Evolutionary conservation across 2,888 invertebrate species (phyloP), one percentile per base, ranked within the genome.

Genomic region (Pristionchus arcanus): DNA sequence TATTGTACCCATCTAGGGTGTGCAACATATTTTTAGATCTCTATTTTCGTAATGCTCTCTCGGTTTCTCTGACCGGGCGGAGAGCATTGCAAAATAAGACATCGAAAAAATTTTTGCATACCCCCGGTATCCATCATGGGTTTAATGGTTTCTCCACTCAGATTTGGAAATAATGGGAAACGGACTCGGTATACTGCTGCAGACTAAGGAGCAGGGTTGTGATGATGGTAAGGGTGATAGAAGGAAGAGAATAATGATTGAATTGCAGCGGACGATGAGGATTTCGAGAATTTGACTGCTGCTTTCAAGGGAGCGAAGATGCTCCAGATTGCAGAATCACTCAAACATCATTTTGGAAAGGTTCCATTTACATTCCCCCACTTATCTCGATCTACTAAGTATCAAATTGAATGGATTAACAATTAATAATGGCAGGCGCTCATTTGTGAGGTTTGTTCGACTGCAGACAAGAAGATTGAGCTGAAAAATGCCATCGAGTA

Each of bases 401-500:
- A 25, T 9, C n/a, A n/a, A 49, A 25, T 55, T 55, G 31, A 84
- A 28, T 53, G 55, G 15, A 19, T 28, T 25, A 55, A 19, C 19
- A 9, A 53, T 37, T 5, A 37, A 19, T 25, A n/a, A 16, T 53
- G 15, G n/a, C 34, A 85, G 84, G 31, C 84, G 34, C 11, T 85
- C 34, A 85, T 59, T 28, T 85, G 84, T 34, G 34, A 59, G 3
- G 31, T 59, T 25, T 81, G 81, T 53, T 81, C 81, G n/a, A 49
- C 81, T 15, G 53, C 16, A 28, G 59, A 59, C 21, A 85, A 85
- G 59, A 59, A 42, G 84, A n/a, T n/a, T 59, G 84, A 85, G 9
- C 34, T 85, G 84, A 21, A 28, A 5, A 85, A 85, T 59, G 59
- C 84, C n/a, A 55, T 85, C 55, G 84, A 85, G 34, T 85, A 85